Evolutionary conservation across 2,888 invertebrate species (phyloP), one percentile per base, ranked within the genome.

Genomic region (Helobdella robusta): DNA sequence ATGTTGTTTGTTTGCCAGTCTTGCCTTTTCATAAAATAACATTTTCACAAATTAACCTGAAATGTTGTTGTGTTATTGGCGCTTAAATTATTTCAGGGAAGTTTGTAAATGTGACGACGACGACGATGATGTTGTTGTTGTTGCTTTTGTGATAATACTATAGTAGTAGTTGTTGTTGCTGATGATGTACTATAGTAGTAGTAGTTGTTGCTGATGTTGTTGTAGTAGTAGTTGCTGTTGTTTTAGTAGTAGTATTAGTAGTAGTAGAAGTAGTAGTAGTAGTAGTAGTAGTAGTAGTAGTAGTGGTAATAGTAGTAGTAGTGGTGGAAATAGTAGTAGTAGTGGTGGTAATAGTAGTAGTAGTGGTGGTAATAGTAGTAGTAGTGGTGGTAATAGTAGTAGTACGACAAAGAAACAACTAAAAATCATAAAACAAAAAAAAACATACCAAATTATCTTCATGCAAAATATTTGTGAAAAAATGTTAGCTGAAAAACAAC

Each of bases 271-370:
- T 54, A 54, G 54, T 54, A 30, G 54, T 54, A 54, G 28, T 54
- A 30, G 54, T 54, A 54, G 54, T 54, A 30, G 54, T 23, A 54
- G 54, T 54, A 54, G 54, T 54, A 54, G 54, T 54, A 59, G 59
- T 59, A 59, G 59, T 54, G n/a, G 54, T 54, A 54, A 32, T 59
- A 59, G 64, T 64, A 64, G 60, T 62, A 64, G 64, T 64, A 64
- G 59, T 64, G 60, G 64, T 62, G 60, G 64, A 32, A 64, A 60
- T 64, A 65, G 60, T 65, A 65, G 65, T 63, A 65, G 60, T 65
- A 65, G 59, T 65, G 62, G 64, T 63, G 62, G 59, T 64, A 62
- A 60, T 64, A 8, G 64, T 64, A 30, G 28, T 64, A 28, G 52
- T 50, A 50, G 50, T 50, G 25, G 50, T 50, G 54, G 58, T 18